A percentile compares a stretch with the other conserved stretches of the same genome.
phyloP scores from a whole-genome alignment of 2,797 vertebrate genomes.

The Rhinichthys osculus region DNA sequence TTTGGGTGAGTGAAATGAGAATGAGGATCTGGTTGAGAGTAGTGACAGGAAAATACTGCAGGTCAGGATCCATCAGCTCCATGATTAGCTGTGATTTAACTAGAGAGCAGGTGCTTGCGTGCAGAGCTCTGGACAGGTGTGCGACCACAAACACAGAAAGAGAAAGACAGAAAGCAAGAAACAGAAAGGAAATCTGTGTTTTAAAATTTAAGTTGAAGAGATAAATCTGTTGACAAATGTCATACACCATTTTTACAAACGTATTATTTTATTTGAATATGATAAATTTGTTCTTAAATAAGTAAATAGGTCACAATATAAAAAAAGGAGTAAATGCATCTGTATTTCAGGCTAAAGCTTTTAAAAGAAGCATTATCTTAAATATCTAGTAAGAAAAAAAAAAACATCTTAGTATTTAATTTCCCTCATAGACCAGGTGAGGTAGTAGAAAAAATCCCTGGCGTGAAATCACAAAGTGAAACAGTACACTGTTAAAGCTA shows the following conservation, averaged over 20 bases:
- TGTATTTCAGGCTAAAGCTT: slow-evolving; percentile 33
- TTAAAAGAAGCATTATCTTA: slow-evolving; percentile 40
- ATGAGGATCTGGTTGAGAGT: slow-evolving; percentile 25
- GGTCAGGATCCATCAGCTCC: slow-evolving; percentile 37
- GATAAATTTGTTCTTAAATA: slow-evolving; percentile 52
- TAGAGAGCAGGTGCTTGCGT: slow-evolving; percentile 50
- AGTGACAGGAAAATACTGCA: slow-evolving; percentile 20
- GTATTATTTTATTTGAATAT: slow-evolving; percentile 46
- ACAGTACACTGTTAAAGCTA: slow-evolving; percentile 49
- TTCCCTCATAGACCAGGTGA: slow-evolving; percentile 47
- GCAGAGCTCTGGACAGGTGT: slow-evolving; percentile 58
- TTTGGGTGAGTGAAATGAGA: slow-evolving; percentile 32
- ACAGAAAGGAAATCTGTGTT: background rate
- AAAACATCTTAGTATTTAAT: slow-evolving; percentile 32
- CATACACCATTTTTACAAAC: slow-evolving; percentile 41
- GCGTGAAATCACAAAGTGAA: slow-evolving; percentile 50
- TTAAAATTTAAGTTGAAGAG: background rate
- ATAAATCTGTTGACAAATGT: background rate
- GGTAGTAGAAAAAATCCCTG: slow-evolving; percentile 56
- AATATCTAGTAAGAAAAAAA: slow-evolving; percentile 47
- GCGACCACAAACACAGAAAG: slow-evolving; percentile 46
- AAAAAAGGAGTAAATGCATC: slow-evolving; percentile 29
- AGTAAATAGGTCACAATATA: slow-evolving; percentile 29
- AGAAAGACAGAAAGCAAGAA: background rate
- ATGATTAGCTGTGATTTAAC: slow-evolving; percentile 53